phyloP scores from a whole-genome alignment of 2,797 vertebrate species.

The Gorsachius magnificus region DNA sequence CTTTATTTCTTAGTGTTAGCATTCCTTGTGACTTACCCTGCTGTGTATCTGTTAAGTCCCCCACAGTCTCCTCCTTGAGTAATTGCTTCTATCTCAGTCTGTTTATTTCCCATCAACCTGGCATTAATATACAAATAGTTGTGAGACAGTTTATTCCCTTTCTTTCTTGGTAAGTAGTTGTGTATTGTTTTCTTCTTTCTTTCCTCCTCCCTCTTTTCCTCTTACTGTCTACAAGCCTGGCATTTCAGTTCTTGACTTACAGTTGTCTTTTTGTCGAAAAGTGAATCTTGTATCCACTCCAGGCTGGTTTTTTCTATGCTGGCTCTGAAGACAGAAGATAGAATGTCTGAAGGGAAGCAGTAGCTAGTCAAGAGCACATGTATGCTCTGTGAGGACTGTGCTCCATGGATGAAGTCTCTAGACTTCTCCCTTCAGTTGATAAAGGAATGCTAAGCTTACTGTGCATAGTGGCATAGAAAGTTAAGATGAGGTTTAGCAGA shows the following conservation, averaged over 20 bases:
- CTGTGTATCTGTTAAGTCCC: not conserved
- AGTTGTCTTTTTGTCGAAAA: not conserved
- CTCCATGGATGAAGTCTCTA: not conserved
- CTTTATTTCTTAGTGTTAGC: not conserved
- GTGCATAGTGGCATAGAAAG: not conserved
- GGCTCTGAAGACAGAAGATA: not conserved
- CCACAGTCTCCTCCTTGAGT: not conserved
- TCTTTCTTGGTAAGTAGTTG: not conserved
- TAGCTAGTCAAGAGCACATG: not conserved
- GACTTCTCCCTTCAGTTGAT: not conserved
- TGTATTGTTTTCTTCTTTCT: not conserved
- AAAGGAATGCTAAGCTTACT: not conserved
- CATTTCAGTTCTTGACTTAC: not conserved
- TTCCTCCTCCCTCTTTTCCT: not conserved
- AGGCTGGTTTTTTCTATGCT: not conserved
- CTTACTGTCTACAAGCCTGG: not conserved
- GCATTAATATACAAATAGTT: not conserved
- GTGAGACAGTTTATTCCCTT: not conserved
- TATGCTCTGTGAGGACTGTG: not conserved
- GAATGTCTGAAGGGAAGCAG: not conserved
- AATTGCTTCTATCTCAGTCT: not conserved
- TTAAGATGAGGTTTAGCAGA: not conserved
- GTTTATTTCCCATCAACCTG: not conserved
- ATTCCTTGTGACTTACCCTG: not conserved
- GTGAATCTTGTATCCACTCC: not conserved